phyloP scores from a whole-genome alignment of 2,888 invertebrate genomes.

The Ochropacha duplaris region DNA sequence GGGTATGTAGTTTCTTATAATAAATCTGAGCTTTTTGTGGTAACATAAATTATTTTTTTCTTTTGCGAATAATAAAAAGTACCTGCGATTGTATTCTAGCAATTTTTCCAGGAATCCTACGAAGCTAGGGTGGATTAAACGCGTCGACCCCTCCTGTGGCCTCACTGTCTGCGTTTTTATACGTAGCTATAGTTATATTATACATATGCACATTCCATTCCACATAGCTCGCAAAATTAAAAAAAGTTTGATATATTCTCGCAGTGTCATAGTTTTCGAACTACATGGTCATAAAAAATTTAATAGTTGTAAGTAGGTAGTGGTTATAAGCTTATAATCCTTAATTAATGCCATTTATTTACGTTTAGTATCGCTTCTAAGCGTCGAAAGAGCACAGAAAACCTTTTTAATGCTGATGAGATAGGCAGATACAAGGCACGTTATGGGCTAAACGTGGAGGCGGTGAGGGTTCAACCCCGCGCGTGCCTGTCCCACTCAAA shows the following conservation, averaged over 20 bases:
- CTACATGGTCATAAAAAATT: not conserved
- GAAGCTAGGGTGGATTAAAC: conserved; percentile 26
- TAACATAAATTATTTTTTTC: not conserved
- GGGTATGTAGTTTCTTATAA: conserved; percentile 24
- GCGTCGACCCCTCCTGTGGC: conserved; percentile 36
- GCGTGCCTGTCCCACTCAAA: conserved; percentile 48
- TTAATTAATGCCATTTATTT: too few relatives aligned
- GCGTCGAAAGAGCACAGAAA: conserved; percentile 15
- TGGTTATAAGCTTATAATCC: too few relatives aligned
- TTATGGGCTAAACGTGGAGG: conserved; percentile 28
- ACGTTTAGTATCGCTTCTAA: not conserved
- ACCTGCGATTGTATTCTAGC: conserved; percentile 27
- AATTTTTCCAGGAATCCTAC: conserved; percentile 39
- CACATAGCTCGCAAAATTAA: not conserved
- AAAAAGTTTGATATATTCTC: not conserved
- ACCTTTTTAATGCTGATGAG: conserved; percentile 37
- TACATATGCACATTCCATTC: not conserved
- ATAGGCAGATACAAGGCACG: conserved; percentile 38
- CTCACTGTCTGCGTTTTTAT: conserved; percentile 32
- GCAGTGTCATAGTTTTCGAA: not conserved
- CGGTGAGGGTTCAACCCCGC: conserved; percentile 28
- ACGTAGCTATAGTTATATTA: conserved; percentile 14
- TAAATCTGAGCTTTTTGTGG: not conserved
- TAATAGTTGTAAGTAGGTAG: not conserved
- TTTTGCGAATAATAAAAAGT: conserved; percentile 19